A percentile compares a stretch with the other conserved stretches of the same genome.
These are phyloP conservation scores for Pedionomus torquatus DNA, from an alignment of 2,113 vertebrate species.

Conservation along the genomic window DNA sequence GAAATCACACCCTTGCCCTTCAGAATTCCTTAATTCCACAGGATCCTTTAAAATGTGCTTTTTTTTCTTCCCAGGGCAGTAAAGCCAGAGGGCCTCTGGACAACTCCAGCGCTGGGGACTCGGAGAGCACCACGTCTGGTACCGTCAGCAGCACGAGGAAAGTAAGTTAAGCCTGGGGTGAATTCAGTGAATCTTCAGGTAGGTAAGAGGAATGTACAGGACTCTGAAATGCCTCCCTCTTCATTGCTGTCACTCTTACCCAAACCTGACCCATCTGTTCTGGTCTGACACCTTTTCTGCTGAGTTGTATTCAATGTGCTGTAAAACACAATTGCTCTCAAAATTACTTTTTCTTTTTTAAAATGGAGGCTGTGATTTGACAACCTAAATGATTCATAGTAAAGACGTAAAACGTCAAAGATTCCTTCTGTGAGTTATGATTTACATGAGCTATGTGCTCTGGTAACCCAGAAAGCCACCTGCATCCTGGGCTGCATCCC, in stretches of 20 bases:
- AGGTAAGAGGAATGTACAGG: neutral
- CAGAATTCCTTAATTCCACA: neutral
- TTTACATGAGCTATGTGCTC: too few species aligned
- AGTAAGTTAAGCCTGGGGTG: slow-evolving; percentile 63
- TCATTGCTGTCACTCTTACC: neutral
- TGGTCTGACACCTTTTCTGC: neutral
- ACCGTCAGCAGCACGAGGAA: slow-evolving; percentile 75
- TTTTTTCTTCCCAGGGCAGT: slow-evolving; percentile 75
- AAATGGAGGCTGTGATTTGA: neutral
- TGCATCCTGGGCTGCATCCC: too few species aligned
- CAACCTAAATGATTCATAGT: neutral
- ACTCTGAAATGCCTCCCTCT: neutral
- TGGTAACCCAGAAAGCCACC: too few species aligned
- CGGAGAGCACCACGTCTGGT: slow-evolving; percentile 74
- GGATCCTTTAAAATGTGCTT: neutral
- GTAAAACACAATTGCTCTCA: neutral
- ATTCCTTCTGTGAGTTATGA: neutral
- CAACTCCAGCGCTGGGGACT: slow-evolving; percentile 72
- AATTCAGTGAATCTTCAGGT: neutral
- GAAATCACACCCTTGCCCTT: neutral
- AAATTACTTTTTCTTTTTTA: neutral
- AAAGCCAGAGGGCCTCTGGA: slow-evolving; percentile 81
- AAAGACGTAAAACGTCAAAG: neutral
- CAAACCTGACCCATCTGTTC: neutral
- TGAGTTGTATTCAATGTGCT: neutral